phyloP scores from a whole-genome alignment of 2,888 invertebrate species.

The Alcis repandata region DNA sequence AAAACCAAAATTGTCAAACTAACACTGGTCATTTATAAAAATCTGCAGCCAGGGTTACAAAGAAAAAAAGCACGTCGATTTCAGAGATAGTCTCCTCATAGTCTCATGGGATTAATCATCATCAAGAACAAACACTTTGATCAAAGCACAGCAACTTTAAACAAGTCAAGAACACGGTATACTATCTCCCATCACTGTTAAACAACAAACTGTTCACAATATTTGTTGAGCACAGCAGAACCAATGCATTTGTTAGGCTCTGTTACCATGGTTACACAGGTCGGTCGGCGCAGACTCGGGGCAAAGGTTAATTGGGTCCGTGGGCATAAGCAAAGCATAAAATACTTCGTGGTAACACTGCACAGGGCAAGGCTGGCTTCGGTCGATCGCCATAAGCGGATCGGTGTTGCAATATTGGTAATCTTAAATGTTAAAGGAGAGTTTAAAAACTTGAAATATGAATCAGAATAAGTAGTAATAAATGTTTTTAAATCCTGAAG shows the following conservation, averaged over 20 bases:
- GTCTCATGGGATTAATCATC: too few species aligned
- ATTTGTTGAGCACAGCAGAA: not conserved
- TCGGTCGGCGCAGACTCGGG: not conserved
- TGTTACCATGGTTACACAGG: constrained; percentile 23
- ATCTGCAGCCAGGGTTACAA: too few species aligned
- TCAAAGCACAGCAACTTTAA: too few species aligned
- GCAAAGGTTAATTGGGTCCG: constrained; percentile 23
- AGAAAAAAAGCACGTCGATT: too few species aligned
- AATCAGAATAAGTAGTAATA: too few species aligned
- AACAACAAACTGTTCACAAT: not conserved
- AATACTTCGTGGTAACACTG: not conserved
- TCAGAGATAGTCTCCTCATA: too few species aligned
- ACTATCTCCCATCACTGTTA: not conserved
- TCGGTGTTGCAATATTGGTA: not conserved
- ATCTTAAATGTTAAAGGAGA: too few species aligned
- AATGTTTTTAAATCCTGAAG: too few species aligned
- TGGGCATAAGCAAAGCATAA: not conserved
- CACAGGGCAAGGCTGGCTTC: not conserved
- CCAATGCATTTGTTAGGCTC: constrained; percentile 10
- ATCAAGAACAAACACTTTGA: too few species aligned
- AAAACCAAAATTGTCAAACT: too few species aligned
- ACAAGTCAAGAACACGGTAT: not conserved
- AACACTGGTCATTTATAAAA: too few species aligned
- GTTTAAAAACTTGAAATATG: too few species aligned
- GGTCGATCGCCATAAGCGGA: constrained; percentile 10